These are phyloP conservation scores for Drosophila elegans DNA, from an alignment of 1,140 invertebrate genomes.

Conservation along the genomic window DNA sequence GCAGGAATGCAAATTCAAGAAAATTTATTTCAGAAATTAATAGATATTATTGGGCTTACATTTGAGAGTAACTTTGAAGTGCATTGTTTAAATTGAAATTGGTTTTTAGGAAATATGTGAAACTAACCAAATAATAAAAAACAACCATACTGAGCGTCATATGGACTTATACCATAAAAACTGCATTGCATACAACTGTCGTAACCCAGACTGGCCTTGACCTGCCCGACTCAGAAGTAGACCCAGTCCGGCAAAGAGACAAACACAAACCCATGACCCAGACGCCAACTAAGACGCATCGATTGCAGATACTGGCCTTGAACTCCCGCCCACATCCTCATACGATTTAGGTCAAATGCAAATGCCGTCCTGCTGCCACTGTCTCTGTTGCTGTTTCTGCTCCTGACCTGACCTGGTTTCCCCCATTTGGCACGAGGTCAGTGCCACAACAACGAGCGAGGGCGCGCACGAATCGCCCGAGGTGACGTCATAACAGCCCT, in stretches of 20 bases:
- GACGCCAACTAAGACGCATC: conserved; percentile 21
- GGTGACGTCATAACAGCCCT: conserved; percentile 24
- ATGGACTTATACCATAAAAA: neutral
- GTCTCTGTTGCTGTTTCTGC: conserved; percentile 6
- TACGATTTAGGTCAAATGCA: conserved; percentile 45
- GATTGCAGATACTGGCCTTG: conserved; percentile 42
- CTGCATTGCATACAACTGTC: neutral
- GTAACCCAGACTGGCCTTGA: conserved; percentile 21
- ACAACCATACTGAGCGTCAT: no score
- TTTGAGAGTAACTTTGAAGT: no score
- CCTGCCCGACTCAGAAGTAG: conserved; percentile 6
- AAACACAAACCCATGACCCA: conserved; percentile 28
- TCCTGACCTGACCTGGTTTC: conserved; percentile 52
- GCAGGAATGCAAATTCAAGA: conserved; percentile 1
- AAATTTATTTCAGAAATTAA: no score
- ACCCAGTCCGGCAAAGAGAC: conserved; percentile 1
- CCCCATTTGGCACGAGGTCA: conserved; percentile 49
- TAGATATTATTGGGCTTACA: no score
- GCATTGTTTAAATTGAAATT: no score
- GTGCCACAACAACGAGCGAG: conserved; percentile 25
- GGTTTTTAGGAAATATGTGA: no score
- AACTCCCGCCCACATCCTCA: conserved; percentile 27
- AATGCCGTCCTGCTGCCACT: conserved; percentile 27
- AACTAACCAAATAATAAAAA: no score
- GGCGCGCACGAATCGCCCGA: conserved; percentile 24